Evolutionary conservation across 1,140 invertebrate genomes (phyloP), one percentile per base, ranked within the genome.

Genomic region (Zaprionus tsacasi): DNA sequence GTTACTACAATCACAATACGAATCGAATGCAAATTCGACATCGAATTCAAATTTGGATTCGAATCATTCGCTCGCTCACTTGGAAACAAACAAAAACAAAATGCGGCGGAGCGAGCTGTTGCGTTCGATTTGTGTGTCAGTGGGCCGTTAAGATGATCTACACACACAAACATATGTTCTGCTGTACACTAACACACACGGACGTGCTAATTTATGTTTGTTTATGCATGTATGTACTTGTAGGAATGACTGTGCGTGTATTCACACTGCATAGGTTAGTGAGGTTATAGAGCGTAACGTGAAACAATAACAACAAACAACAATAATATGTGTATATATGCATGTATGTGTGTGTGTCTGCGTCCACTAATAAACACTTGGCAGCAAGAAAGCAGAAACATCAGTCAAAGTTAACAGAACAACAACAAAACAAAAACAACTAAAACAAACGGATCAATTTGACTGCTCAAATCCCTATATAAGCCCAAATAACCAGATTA

Each of bases 401-500:
- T 80, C 60, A 61, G 57, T 74, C 68, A 76, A 70, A 65, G 50
- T 64, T 30, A 30, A 6, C 30, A 68, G 33, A 66, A 65, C 27
- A 54, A 12, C 36, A 63, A 40, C 38, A 60, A 55, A 67, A 40
- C 17, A 40, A 66, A 33, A 48, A 54, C 21, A 76, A 81, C 70
- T 50, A 77, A 72, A 27, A 52, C 56, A 58, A 60, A 55, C 52
- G 21, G 30, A 63, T 10, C 52, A 57, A 50, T 21, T 54, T 33
- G 35, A 38, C 59, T 55, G 61, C 40, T 79, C 63, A 54, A 82
- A 73, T 60, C 56, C 56, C 83, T 27, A 58, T 69, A 69, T 61
- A 60, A 64, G 70, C 70, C 56, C 65, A 76, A 86, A 76, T 81
- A 89, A 76, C 61, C 81, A 83, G 85, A 88, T 88, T 88, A 88